phyloP scores from a whole-genome alignment of 1,140 invertebrate species.

The Epicauta chinensis region DNA sequence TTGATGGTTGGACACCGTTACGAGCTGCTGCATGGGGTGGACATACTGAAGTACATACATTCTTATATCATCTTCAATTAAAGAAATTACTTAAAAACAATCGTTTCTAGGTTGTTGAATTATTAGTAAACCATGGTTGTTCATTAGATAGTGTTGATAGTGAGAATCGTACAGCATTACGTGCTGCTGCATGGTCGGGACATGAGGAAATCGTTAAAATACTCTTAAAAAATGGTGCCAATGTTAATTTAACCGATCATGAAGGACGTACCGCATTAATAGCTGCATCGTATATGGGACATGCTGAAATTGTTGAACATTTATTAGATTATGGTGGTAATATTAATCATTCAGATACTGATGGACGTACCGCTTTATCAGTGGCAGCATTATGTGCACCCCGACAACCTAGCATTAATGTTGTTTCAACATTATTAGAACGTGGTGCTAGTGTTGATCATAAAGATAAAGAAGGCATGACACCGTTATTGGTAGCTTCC shows the following conservation, averaged over 20 bases:
- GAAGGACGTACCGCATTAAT: conserved; percentile 82
- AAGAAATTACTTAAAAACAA: neutral
- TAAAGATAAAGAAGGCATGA: conserved; percentile 88
- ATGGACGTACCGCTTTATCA: conserved; percentile 86
- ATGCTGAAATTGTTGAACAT: conserved; percentile 85
- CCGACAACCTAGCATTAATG: conserved; percentile 68
- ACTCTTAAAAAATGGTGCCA: conserved; percentile 61
- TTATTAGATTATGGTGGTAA: conserved; percentile 79
- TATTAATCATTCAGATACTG: conserved; percentile 82
- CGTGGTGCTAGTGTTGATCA: conserved; percentile 81
- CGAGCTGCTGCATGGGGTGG: conserved; percentile 87
- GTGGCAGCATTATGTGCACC: conserved; percentile 89
- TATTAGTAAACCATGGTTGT: conserved; percentile 73
- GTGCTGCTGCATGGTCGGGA: conserved; percentile 82
- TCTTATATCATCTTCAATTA: conserved; percentile 33
- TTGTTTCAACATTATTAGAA: conserved; percentile 69
- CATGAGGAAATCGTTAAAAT: conserved; percentile 72
- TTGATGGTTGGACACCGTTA: conserved; percentile 84
- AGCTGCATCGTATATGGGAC: conserved; percentile 84
- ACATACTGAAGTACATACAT: conserved; percentile 66
- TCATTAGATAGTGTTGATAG: conserved; percentile 73
- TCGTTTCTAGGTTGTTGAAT: conserved; percentile 67
- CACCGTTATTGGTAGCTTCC: conserved; percentile 86
- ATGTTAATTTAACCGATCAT: conserved; percentile 60
- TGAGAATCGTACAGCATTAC: conserved; percentile 59